Conservation (phyloP, 37 sponge, comb jelly and placozoan species). For the Ianthella basta region DNA sequence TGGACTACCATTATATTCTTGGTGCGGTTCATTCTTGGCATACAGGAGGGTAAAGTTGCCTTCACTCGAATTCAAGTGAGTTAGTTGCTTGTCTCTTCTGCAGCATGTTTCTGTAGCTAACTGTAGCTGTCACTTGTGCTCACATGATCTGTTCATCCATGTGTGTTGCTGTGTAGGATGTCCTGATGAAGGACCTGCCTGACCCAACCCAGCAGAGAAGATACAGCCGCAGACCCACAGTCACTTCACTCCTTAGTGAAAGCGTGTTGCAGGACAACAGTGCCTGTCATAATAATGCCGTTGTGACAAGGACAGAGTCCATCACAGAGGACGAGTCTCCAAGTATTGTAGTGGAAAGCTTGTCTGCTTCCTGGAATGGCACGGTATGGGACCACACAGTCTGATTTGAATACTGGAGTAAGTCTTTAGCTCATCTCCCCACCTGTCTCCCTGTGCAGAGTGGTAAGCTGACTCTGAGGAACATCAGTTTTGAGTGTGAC, state of each 20-base stretch:
- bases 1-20: not conserved
- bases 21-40: not conserved
- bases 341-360: not conserved
- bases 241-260: not conserved
- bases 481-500: slow-evolving; percentile 2
- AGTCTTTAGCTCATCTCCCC: no score
- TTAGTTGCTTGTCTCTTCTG: not conserved
- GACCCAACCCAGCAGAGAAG: slow-evolving; percentile 11
- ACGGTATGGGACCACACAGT: no score
- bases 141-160: no score
- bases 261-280: not conserved
- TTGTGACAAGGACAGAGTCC: not conserved
- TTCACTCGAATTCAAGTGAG: slow-evolving; percentile 8
- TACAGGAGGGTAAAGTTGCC: slow-evolving; percentile 1
- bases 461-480: slow-evolving; percentile 8
- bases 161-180: not conserved
- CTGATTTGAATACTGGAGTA: no score
- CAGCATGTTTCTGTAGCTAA: no score
- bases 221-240: slow-evolving; percentile 17
- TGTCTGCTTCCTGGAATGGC: not conserved
- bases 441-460: not conserved
- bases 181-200: slow-evolving; percentile 25
- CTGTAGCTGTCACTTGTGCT: slow-evolving; percentile 42
- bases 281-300: not conserved
- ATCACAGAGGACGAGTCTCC: not conserved